phyloP scores from a whole-genome alignment of 2,888 invertebrate genomes.

The Tachina grossa region DNA sequence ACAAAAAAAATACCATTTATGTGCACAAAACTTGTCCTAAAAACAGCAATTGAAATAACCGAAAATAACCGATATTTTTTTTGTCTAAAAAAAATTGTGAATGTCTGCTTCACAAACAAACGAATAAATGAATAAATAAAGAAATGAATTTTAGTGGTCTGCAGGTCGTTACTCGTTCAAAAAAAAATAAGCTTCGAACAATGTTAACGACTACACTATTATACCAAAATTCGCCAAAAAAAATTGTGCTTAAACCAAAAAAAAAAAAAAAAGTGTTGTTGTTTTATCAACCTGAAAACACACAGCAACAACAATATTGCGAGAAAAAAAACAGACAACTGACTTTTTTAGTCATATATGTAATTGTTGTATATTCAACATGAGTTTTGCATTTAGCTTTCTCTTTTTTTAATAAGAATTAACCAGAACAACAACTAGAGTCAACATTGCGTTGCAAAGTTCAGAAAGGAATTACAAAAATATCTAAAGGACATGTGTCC shows the following conservation, averaged over 20 bases:
- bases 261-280: conserved; percentile 19
- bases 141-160: conserved; percentile 10
- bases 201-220: conserved; percentile 38
- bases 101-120: neutral
- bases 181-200: conserved; percentile 21
- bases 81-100: neutral
- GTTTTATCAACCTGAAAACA: conserved; percentile 7
- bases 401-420: neutral
- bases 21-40: neutral
- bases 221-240: neutral
- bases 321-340: conserved; percentile 23
- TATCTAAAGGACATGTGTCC: conserved; percentile 59
- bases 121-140: conserved; percentile 22
- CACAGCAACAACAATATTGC: neutral
- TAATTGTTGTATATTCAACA: conserved; percentile 39
- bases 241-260: neutral
- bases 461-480: conserved; percentile 38
- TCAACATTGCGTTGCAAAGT: neutral
- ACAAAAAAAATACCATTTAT: neutral
- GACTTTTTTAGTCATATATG: neutral
- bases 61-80: conserved; percentile 22
- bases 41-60: conserved; percentile 24
- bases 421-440: neutral
- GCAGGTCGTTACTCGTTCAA: neutral
- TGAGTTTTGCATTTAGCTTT: conserved; percentile 17